Evolutionary conservation across 1,140 invertebrate genomes (phyloP).

Genomic region (Lasioglossum baleicum): DNA sequence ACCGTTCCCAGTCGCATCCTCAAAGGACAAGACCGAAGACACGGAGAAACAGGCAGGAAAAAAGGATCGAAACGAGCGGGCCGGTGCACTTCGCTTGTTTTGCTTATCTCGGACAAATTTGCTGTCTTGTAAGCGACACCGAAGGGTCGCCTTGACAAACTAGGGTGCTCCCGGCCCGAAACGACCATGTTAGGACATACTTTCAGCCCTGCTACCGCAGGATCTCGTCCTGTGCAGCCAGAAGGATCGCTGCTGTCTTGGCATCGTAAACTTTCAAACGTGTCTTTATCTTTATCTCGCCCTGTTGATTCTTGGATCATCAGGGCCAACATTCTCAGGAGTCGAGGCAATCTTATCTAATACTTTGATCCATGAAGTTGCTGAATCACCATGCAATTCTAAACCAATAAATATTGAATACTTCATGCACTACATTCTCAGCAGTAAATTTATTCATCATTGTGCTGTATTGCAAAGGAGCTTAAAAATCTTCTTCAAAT

Average conservation of each 20-base stretch:
- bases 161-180: constrained; percentile 63
- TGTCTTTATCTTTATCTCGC: neutral
- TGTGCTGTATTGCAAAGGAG: too few species aligned
- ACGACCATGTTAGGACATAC: constrained; percentile 54
- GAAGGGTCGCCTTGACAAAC: constrained; percentile 75
- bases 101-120: constrained; percentile 79
- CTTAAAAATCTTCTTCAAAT: too few species aligned
- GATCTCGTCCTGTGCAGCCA: constrained; percentile 39
- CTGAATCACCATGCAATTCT: too few species aligned
- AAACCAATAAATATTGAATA: too few species aligned
- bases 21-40: neutral
- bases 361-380: too few species aligned
- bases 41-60: neutral
- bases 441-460: too few species aligned
- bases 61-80: neutral
- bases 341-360: too few species aligned
- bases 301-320: neutral
- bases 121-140: constrained; percentile 78
- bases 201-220: constrained; percentile 28
- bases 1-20: constrained; percentile 15
- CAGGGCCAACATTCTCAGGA: too few species aligned
- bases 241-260: constrained; percentile 34
- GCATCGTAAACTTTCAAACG: too few species aligned
- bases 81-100: constrained; percentile 71
- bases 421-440: too few species aligned